A percentile compares a stretch with the other conserved stretches of the same genome.
Conservation (phyloP, 1,140 invertebrate species). For the Nylanderia fulva region DNA sequence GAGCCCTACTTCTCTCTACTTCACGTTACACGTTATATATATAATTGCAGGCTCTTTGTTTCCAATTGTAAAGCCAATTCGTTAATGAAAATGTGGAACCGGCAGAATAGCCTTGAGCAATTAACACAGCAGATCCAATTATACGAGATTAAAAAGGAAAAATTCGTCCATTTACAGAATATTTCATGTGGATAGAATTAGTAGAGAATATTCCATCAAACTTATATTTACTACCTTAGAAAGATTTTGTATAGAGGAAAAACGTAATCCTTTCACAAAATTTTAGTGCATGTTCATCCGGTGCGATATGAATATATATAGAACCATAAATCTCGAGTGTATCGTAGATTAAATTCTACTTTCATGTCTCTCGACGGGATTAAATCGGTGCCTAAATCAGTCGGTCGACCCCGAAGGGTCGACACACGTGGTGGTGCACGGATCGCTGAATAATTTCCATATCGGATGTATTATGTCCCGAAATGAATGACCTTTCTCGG, state of each 20-base stretch:
- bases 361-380: not conserved
- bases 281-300: not conserved
- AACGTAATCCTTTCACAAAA: not conserved
- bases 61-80: not conserved
- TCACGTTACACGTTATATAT: not conserved
- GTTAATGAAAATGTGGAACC: not conserved
- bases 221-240: not conserved
- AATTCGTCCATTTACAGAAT: not conserved
- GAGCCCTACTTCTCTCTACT: not conserved
- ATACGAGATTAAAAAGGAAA: not conserved
- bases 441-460: slow-evolving; percentile 36
- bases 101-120: not conserved
- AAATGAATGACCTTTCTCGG: slow-evolving; percentile 43
- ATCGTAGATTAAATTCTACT: slow-evolving; percentile 8
- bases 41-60: not conserved
- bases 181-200: not conserved
- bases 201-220: not conserved
- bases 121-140: not conserved
- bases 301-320: not conserved
- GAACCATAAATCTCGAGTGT: not conserved
- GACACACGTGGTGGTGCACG: not conserved
- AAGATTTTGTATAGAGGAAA: not conserved
- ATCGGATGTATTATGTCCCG: not conserved
- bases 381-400: slow-evolving; percentile 15
- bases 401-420: not conserved